phyloP scores from a whole-genome alignment of 2,113 vertebrate species.

The Pavo muticus region DNA sequence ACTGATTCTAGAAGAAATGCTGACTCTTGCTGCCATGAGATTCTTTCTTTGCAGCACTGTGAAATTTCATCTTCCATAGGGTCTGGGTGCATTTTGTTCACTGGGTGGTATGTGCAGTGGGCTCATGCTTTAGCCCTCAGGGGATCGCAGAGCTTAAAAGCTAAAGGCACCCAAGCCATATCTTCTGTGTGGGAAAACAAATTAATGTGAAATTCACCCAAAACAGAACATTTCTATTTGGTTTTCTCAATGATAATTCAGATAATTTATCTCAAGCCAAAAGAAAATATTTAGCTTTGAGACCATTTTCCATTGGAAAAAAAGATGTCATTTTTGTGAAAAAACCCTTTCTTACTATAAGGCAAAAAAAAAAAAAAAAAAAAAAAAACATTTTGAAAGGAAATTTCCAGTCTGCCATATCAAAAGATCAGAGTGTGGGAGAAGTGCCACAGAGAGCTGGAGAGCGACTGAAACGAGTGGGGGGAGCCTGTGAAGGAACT shows the following conservation, averaged over 20 bases:
- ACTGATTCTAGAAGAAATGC: not conserved
- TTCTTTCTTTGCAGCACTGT: not conserved
- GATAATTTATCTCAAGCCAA: not conserved
- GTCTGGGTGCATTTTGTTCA: not conserved
- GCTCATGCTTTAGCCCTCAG: not conserved
- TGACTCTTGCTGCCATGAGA: not conserved
- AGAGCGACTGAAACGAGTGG: not conserved
- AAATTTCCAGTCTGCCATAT: constrained; percentile 32
- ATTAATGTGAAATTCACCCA: not conserved
- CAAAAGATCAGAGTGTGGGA: constrained; percentile 55
- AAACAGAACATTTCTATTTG: not conserved
- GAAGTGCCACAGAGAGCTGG: constrained; percentile 41
- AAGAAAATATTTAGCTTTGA: constrained; percentile 9
- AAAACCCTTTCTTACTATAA: not conserved
- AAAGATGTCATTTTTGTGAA: not conserved
- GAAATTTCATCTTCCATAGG: not conserved
- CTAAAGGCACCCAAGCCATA: not conserved
- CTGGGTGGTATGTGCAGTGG: not conserved
- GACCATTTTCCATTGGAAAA: not conserved
- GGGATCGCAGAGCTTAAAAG: not conserved
- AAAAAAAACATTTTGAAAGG: constrained; percentile 10
- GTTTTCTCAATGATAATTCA: not conserved
- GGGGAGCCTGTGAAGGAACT: constrained; percentile 2
- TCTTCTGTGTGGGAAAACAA: not conserved
- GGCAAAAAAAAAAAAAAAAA: not conserved